Base-by-base conservation (phyloP, 2,797 vertebrate species). In the Pangasius macronema region DNA sequence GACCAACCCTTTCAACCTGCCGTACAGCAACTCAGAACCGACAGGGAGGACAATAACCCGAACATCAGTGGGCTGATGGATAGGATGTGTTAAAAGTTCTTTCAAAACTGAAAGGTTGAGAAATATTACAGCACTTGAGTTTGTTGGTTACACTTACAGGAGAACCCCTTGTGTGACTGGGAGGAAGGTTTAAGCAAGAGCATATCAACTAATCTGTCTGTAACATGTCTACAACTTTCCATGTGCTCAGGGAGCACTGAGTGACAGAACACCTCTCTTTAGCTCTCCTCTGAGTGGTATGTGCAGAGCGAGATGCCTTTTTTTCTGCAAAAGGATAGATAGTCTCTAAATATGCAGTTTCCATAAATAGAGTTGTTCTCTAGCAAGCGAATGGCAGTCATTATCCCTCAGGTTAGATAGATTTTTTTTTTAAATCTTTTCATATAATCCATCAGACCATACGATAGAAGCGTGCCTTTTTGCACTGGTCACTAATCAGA, bases 371-470 rank as follows among this genome's bases (percentile, higher is more conserved):
- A 49, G 55, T 70, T 79, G 46, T 42, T 85, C 49, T 39, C 70
- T 22, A 33, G 8, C 20, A 27, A 57, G 55, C 1, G 20, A 80
- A 57, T 39, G 33, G 22, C 33, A 59, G 61, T 79, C 70, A 82
- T 84, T 86, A 80, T 85, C 33, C 14, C 55, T 83, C 72, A 77
- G 77, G 70, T 85, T n/a, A 76, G 83, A 80, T 73, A 83, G 72
- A 80, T 85, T 72, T 7, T 42, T 42, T 42, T 42, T n/a, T n/a
- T n/a, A 33, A 27, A 42, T 16, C 8, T 46, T 72, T 70, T 49
- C n/a, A 49, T 53, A 70, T 46, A 76, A 49, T 20, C 6, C 39
- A 79, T 51, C 30, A 51, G 39, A 2, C 61, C 9, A n/a, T 46
- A 53, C 57, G 14, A 22, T 36, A 59, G 13, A 70, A 33, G 53